A percentile compares a stretch with the other conserved stretches of the same genome.
phyloP scores from a whole-genome alignment of 1,140 invertebrate genomes.

The Coenobita brevimanus region DNA sequence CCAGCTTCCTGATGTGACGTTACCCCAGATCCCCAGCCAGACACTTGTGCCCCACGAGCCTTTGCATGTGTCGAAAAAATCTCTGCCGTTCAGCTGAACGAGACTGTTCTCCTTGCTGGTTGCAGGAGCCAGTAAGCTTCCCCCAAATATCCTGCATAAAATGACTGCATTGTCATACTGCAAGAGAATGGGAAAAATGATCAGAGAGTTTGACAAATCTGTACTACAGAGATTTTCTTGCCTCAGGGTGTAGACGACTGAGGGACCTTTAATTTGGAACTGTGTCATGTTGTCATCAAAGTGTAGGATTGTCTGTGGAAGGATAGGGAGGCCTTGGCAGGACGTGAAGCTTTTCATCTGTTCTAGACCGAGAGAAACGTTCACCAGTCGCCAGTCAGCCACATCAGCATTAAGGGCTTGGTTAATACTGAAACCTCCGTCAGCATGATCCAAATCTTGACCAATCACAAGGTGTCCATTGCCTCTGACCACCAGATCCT shows the following conservation, averaged over 20 bases:
- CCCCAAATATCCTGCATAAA: background rate
- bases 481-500: too few relatives aligned
- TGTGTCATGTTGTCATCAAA: background rate
- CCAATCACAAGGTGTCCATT: slow-evolving; percentile 10
- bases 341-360: slow-evolving; percentile 3
- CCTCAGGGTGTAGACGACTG: background rate
- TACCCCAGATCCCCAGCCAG: background rate
- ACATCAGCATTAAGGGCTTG: background rate
- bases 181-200: background rate
- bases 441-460: background rate
- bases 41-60: background rate
- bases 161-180: background rate
- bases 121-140: background rate
- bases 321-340: background rate
- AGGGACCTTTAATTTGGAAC: slow-evolving; percentile 5
- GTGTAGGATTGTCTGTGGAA: background rate
- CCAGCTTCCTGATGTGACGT: background rate
- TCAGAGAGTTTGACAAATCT: background rate
- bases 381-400: slow-evolving; percentile 5
- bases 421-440: background rate
- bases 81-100: background rate
- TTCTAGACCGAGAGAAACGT: background rate
- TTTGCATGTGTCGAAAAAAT: background rate
- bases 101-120: background rate
- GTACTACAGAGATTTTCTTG: background rate